These are phyloP conservation scores for Aromia moschata DNA, from an alignment of 2,888 invertebrate species.

Conservation along the genomic window DNA sequence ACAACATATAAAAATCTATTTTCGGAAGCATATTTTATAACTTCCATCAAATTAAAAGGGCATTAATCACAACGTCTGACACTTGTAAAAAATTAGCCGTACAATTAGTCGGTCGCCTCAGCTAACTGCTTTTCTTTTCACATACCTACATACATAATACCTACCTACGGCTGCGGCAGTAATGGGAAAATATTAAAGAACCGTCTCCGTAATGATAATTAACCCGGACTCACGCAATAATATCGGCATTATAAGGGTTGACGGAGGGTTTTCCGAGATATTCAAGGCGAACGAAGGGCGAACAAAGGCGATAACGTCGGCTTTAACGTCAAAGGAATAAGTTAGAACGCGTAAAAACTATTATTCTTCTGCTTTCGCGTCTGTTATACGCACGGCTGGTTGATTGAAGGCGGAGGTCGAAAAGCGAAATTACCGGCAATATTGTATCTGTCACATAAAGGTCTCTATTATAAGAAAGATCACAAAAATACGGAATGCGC, in stretches of 20 bases:
- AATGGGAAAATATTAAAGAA: slow-evolving; percentile 9
- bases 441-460: too few species aligned
- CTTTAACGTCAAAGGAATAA: neutral
- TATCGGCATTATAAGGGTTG: slow-evolving; percentile 22
- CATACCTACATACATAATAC: neutral
- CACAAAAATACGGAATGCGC: too few species aligned
- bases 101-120: neutral
- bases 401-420: too few species aligned
- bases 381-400: too few species aligned
- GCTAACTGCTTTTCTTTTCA: too few species aligned
- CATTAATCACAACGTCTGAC: slow-evolving; percentile 17
- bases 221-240: slow-evolving; percentile 19
- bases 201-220: slow-evolving; percentile 19
- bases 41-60: slow-evolving; percentile 2
- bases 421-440: too few species aligned
- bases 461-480: too few species aligned
- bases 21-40: too few species aligned
- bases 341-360: neutral
- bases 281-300: neutral
- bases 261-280: slow-evolving; percentile 1
- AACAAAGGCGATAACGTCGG: neutral
- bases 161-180: neutral
- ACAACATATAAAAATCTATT: too few species aligned
- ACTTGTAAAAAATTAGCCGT: slow-evolving; percentile 20
- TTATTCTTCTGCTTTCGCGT: slow-evolving; percentile 1